A percentile compares a stretch with the other conserved stretches of the same genome.
phyloP scores from a whole-genome alignment of 2,888 invertebrate species.

The Meteorus cinctellus region DNA sequence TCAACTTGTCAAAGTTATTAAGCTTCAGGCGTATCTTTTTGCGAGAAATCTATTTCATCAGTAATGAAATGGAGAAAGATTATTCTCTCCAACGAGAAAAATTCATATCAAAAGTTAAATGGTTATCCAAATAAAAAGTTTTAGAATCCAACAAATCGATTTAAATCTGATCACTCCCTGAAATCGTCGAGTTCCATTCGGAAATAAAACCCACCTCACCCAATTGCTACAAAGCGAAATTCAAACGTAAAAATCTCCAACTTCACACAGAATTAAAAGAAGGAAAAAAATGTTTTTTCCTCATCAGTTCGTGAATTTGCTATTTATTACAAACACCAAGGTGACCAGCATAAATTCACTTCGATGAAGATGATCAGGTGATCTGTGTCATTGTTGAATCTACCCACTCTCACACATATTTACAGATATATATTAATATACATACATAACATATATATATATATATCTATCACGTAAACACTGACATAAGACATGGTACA shows the following conservation, averaged over 20 bases:
- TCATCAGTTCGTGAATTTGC: neutral
- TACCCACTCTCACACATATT: constrained; percentile 30
- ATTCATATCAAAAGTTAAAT: neutral
- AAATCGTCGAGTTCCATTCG: no score
- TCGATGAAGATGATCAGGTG: constrained; percentile 30
- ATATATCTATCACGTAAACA: constrained; percentile 34
- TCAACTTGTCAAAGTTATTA: no score
- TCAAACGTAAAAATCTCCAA: neutral
- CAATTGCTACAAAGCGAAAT: neutral
- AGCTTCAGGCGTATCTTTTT: no score
- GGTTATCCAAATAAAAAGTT: no score
- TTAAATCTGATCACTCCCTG: no score
- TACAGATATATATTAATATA: constrained; percentile 6
- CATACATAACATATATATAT: neutral
- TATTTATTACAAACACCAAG: constrained; percentile 9
- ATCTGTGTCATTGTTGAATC: constrained; percentile 34
- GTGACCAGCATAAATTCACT: constrained; percentile 16
- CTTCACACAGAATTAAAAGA: no score
- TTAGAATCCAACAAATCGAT: no score
- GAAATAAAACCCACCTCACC: no score
- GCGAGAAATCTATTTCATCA: no score
- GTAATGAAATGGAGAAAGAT: no score
- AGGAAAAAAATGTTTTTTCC: no score
- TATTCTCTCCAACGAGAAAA: no score
- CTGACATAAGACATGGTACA: constrained; percentile 26